These are phyloP conservation scores for Cygnus buccinator DNA, from an alignment of 2,113 vertebrate species.

Conservation along the genomic window DNA sequence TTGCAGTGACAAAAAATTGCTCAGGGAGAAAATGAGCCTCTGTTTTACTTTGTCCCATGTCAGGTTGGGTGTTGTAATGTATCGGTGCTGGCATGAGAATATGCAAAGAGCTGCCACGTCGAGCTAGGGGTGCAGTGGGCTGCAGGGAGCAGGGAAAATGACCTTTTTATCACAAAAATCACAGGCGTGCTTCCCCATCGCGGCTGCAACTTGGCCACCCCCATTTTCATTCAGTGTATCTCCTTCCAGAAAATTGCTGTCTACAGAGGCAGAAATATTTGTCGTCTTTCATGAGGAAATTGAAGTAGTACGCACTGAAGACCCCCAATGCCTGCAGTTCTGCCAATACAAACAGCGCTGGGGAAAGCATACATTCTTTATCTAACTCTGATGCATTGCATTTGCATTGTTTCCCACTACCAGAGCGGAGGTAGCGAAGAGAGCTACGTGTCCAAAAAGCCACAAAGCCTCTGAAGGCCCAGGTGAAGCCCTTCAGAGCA, in stretches of 20 bases:
- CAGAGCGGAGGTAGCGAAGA: neutral
- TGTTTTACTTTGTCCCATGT: rapidly evolving
- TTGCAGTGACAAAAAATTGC: neutral
- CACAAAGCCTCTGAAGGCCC: neutral
- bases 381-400: neutral
- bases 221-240: neutral
- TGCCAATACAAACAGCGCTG: neutral
- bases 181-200: neutral
- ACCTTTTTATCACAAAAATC: neutral
- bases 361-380: neutral
- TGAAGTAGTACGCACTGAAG: neutral
- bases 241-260: neutral
- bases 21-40: neutral
- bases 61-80: neutral
- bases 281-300: conserved; percentile 16
- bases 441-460: neutral
- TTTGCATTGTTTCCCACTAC: neutral
- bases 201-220: neutral
- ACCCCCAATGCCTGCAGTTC: neutral
- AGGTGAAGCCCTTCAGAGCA: neutral
- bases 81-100: rapidly evolving
- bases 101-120: rapidly evolving
- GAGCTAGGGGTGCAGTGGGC: rapidly evolving
- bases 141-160: rapidly evolving
- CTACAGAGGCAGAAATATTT: conserved; percentile 18